These are phyloP conservation scores for Actinia tenebrosa DNA, from an alignment of 64 coral and sea anemone genomes.

Conservation along the genomic window DNA sequence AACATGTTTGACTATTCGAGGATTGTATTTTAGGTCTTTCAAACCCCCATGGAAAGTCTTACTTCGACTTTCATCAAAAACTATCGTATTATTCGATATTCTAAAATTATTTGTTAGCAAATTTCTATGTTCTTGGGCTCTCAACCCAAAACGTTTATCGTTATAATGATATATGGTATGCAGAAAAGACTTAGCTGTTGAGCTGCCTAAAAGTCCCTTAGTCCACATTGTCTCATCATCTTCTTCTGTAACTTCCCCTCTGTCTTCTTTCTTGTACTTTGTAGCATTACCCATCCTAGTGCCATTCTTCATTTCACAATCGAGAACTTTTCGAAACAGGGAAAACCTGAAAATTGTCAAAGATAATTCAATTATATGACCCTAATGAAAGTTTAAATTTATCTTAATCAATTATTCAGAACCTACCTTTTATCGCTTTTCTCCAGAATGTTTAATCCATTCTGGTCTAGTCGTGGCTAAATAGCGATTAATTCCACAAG, in stretches of 20 bases:
- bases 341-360: not conserved
- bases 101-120: not conserved
- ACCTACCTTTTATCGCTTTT: not conserved
- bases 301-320: slow-evolving; percentile 49
- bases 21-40: slow-evolving; percentile 39
- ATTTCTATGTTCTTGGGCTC: slow-evolving; percentile 27
- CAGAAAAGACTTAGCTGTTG: slow-evolving; percentile 33
- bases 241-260: slow-evolving; percentile 38
- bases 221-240: slow-evolving; percentile 53
- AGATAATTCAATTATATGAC: not conserved
- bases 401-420: not conserved
- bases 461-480: slow-evolving; percentile 2
- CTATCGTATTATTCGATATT: not conserved
- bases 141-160: slow-evolving; percentile 34
- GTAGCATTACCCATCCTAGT: slow-evolving; percentile 9
- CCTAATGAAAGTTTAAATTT: not conserved
- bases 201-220: slow-evolving; percentile 28
- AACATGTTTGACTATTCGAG: slow-evolving; percentile 28
- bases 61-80: slow-evolving; percentile 28
- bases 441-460: not conserved
- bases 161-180: slow-evolving; percentile 44
- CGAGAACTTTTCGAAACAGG: slow-evolving; percentile 5
- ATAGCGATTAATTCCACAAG: not conserved
- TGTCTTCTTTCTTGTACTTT: slow-evolving; percentile 25
- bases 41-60: slow-evolving; percentile 46